Conservation (phyloP, 2,888 invertebrate species). For the Aphodius sticticus region DNA sequence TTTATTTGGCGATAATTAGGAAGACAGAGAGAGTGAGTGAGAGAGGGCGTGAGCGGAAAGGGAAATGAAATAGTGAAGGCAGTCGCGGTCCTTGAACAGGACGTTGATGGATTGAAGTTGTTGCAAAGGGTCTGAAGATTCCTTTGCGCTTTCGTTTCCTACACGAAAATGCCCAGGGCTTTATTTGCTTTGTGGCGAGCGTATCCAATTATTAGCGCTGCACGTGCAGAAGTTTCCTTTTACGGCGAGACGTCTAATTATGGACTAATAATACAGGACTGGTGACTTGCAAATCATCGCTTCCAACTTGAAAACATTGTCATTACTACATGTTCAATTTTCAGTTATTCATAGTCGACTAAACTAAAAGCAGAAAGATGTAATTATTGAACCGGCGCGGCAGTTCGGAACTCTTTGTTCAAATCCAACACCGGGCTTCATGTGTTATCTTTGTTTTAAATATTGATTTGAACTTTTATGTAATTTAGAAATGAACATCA, state of each 20-base stretch:
- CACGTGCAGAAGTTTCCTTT: neutral
- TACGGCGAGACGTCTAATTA: neutral
- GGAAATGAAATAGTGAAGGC: slow-evolving; percentile 13
- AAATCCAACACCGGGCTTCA: too few relatives aligned
- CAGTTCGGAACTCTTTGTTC: too few relatives aligned
- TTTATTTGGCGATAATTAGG: slow-evolving; percentile 20
- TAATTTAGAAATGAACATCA: too few relatives aligned
- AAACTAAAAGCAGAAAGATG: too few relatives aligned
- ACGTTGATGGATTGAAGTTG: slow-evolving; percentile 13
- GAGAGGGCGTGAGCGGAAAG: neutral
- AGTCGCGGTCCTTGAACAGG: slow-evolving; percentile 11
- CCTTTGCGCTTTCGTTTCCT: neutral
- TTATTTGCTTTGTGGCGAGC: neutral
- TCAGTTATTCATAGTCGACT: neutral
- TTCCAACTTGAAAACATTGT: neutral
- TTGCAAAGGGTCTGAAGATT: neutral
- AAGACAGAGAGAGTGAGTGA: neutral
- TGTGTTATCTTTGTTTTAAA: too few relatives aligned
- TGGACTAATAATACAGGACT: neutral
- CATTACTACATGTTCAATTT: neutral
- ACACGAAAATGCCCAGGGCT: neutral
- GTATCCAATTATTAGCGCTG: neutral
- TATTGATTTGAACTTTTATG: too few relatives aligned
- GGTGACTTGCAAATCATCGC: neutral
- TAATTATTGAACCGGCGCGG: too few relatives aligned